A percentile compares a stretch with the other conserved stretches of the same genome.
These are phyloP conservation scores for Heliangelus exortis DNA, from an alignment of 2,797 vertebrate genomes.

Conservation along the genomic window DNA sequence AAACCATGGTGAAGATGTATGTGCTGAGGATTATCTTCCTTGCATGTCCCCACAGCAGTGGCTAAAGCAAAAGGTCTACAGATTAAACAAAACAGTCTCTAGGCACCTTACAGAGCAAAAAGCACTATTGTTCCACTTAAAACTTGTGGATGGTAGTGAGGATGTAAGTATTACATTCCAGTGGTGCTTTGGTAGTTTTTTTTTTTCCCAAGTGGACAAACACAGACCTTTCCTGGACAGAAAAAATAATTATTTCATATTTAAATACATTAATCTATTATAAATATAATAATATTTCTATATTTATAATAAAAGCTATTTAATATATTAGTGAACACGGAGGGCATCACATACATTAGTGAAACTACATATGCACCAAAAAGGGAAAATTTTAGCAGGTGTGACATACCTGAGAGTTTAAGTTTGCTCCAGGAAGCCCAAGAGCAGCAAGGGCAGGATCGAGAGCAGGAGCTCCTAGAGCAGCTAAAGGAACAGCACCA, in stretches of 20 bases:
- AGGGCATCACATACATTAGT: rapidly evolving
- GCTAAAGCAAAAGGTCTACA: not conserved
- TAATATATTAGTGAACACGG: not conserved
- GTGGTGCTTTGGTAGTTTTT: not conserved
- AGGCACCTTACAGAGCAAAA: too few species aligned
- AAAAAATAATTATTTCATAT: too few species aligned
- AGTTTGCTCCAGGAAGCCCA: slow-evolving; percentile 90
- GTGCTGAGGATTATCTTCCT: not conserved
- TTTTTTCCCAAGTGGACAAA: not conserved
- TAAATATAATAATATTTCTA: too few species aligned
- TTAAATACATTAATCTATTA: too few species aligned
- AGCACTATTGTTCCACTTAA: rapidly evolving
- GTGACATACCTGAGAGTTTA: slow-evolving; percentile 90
- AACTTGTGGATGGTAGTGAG: too few species aligned
- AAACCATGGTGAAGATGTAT: rapidly evolving
- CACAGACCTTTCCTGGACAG: too few species aligned
- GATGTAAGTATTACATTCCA: not conserved
- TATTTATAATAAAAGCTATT: not conserved
- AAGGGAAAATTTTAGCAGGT: rapidly evolving
- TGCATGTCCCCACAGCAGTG: not conserved
- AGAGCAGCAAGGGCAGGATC: slow-evolving; percentile 95
- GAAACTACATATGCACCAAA: rapidly evolving
- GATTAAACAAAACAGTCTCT: rapidly evolving
- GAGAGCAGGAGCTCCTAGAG: slow-evolving; percentile 91
- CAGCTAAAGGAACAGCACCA: slow-evolving; percentile 91